phyloP scores from a whole-genome alignment of 2,888 invertebrate species.

The Agrilus mali region DNA sequence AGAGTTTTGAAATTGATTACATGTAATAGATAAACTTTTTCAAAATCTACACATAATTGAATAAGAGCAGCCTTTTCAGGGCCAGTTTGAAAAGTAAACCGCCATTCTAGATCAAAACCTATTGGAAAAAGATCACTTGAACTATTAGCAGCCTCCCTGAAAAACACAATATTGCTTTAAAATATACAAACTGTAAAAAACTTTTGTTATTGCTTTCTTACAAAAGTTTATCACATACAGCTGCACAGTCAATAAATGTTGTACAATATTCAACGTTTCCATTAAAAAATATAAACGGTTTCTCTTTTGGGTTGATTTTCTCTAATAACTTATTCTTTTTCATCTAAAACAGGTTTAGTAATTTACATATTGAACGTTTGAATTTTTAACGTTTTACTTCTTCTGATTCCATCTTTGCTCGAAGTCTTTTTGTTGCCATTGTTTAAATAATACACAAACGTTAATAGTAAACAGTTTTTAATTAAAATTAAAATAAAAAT shows the following conservation, averaged over 20 bases:
- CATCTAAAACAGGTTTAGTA: too few relatives aligned
- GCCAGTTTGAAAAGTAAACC: conserved; percentile 46
- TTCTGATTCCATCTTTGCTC: too few relatives aligned
- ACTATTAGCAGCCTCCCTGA: conserved; percentile 29
- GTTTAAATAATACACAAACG: too few relatives aligned
- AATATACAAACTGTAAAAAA: conserved; percentile 1
- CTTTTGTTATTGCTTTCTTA: conserved; percentile 15
- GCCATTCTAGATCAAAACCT: conserved; percentile 58
- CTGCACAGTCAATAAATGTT: conserved; percentile 34
- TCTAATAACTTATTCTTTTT: too few relatives aligned
- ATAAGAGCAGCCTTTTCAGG: conserved; percentile 47
- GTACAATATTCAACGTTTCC: conserved; percentile 30
- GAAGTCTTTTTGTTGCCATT: too few relatives aligned
- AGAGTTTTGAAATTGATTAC: conserved; percentile 40
- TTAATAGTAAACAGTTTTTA: too few relatives aligned
- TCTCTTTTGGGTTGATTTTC: conserved; percentile 1
- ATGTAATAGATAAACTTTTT: conserved; percentile 46
- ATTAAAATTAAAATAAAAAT: too few relatives aligned
- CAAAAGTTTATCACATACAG: conserved; percentile 36
- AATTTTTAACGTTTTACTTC: too few relatives aligned
- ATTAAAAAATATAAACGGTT: conserved; percentile 21
- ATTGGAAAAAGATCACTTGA: conserved; percentile 34
- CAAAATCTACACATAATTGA: conserved; percentile 46
- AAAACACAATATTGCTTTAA: conserved; percentile 8
- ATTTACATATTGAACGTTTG: too few relatives aligned